Percentiles rank a stretch among this genome's conserved stretches.
Conservation (phyloP, 2,113 vertebrate genomes). For the Chlamydotis undulata region DNA sequence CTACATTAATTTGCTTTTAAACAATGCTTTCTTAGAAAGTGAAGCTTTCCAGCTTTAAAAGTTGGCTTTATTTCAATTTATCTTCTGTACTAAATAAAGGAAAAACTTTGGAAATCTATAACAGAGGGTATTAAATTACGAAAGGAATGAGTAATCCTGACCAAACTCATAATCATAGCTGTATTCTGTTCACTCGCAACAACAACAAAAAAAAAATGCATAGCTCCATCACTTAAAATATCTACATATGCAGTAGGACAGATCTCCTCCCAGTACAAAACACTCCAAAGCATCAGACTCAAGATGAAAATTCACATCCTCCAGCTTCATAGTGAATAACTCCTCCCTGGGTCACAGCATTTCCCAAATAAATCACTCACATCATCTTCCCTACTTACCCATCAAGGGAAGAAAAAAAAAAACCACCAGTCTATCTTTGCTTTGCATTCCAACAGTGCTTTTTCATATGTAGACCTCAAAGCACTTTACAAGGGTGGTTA, state of each 20-base stretch:
- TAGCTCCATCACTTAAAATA: neutral
- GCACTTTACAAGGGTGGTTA: conserved; percentile 51
- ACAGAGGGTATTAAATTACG: neutral
- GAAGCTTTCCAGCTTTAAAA: neutral
- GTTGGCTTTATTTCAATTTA: neutral
- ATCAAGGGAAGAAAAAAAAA: neutral
- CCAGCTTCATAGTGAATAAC: neutral
- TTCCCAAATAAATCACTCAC: neutral
- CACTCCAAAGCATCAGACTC: neutral
- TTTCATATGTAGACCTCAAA: neutral
- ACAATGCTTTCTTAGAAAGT: neutral
- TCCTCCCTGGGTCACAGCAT: neutral
- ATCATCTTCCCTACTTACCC: neutral
- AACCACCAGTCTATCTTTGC: neutral
- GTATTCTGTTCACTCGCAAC: neutral
- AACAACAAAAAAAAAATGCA: neutral
- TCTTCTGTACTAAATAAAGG: neutral
- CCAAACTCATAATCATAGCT: neutral
- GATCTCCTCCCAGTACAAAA: neutral
- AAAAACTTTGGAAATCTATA: neutral
- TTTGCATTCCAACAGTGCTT: neutral
- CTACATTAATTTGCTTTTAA: neutral
- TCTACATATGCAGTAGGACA: neutral
- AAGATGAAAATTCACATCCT: neutral
- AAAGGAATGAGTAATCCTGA: neutral